phyloP scores from a whole-genome alignment of 2,888 invertebrate species.

The Morpho achilles region DNA sequence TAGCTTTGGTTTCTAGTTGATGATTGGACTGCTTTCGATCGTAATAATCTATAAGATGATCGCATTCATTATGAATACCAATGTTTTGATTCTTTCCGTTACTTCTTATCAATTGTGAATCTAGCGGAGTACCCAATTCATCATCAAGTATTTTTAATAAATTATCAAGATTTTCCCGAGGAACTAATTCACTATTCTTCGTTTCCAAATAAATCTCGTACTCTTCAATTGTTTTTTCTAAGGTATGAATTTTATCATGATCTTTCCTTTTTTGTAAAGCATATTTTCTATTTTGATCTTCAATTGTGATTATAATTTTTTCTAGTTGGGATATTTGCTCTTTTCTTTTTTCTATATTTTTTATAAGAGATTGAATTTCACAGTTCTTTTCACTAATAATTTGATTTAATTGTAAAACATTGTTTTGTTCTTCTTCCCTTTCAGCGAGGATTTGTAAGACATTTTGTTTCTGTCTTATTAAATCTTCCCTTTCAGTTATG shows the following conservation, averaged over 20 bases:
- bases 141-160: constrained; percentile 64
- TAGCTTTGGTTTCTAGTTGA: constrained; percentile 34
- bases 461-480: constrained; percentile 46
- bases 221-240: constrained; percentile 49
- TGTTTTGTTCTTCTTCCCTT: constrained; percentile 58
- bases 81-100: constrained; percentile 22
- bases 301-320: constrained; percentile 59
- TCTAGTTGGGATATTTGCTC: constrained; percentile 50
- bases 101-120: constrained; percentile 23
- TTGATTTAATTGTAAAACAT: constrained; percentile 50
- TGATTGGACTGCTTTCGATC: constrained; percentile 30
- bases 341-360: constrained; percentile 35
- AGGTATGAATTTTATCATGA: constrained; percentile 44
- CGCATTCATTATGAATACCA: constrained; percentile 29
- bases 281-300: constrained; percentile 52
- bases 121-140: constrained; percentile 50
- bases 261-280: constrained; percentile 46
- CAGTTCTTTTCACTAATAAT: constrained; percentile 52
- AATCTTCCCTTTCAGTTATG: constrained; percentile 40
- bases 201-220: constrained; percentile 41
- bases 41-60: constrained; percentile 24
- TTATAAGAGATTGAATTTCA: constrained; percentile 53
- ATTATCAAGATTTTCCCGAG: constrained; percentile 52
- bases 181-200: constrained; percentile 38
- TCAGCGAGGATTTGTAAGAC: constrained; percentile 51